Percentiles rank a stretch among this genome's conserved stretches.
phyloP scores from a whole-genome alignment of 2,113 vertebrate genomes.

The Saimiri boliviensis region DNA sequence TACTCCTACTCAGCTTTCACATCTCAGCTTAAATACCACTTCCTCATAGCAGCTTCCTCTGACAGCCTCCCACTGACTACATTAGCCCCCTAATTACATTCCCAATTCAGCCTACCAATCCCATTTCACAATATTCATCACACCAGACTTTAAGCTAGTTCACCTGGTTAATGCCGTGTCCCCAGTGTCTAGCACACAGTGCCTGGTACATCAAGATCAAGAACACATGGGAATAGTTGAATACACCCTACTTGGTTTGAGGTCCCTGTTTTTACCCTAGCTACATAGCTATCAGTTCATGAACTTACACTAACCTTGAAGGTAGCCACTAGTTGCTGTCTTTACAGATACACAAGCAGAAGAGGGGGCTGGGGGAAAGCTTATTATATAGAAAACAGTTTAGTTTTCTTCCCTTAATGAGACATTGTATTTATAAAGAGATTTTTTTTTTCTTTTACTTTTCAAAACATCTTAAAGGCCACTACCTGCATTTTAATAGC shows the following conservation, averaged over 20 bases:
- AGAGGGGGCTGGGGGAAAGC: not conserved
- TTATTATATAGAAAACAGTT: not conserved
- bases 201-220: not conserved
- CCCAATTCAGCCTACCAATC: not conserved
- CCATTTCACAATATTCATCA: not conserved
- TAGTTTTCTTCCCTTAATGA: not conserved
- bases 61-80: not conserved
- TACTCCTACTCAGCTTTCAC: slow-evolving; percentile 4
- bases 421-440: not conserved
- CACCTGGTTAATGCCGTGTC: not conserved
- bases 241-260: not conserved
- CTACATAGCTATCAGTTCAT: not conserved
- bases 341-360: not conserved
- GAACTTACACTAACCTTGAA: not conserved
- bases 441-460: not conserved
- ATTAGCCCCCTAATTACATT: not conserved
- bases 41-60: not conserved
- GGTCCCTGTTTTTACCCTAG: not conserved
- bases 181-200: not conserved
- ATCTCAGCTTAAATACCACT: not conserved
- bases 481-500: not conserved
- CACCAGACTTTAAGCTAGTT: not conserved
- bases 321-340: not conserved
- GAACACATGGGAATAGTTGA: not conserved
- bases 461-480: not conserved